Evolutionary conservation across 2,888 invertebrate genomes (phyloP), one percentile per base, ranked within the genome.

Genomic region (Noctua janthina): DNA sequence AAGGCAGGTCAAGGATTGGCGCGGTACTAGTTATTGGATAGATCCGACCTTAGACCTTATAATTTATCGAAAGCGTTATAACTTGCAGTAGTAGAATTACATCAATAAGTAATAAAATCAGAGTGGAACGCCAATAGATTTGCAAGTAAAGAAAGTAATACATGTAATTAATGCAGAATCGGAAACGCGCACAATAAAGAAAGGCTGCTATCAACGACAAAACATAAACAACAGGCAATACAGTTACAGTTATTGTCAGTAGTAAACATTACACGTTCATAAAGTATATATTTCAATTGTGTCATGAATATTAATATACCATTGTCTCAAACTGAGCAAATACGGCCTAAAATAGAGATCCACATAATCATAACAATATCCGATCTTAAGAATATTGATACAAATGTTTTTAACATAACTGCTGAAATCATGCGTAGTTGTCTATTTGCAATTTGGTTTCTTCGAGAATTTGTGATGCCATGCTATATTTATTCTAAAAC

Each of bases 261-360:
- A 69, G 64, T 74, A 82, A 83, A 79, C 46, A 84, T 76, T 79
- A 77, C 78, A 78, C 78, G 81, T 76, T 83, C 85, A 90, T 91
- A 86, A 73, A 39, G 77, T 75, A 49, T 86, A 88, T 88, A 87
- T 85, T 86, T 62, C 71, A 92, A 93, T 89, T 93, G 91, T 94
- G 92, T 95, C 94, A 94, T 90, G 91, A 91, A 91, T 95, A 95
- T 94, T 93, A 93, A 94, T 94, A 94, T 91, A 91, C 76, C 85
- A 91, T 91, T 93, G 91, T 93, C 91, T 87, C 82, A 92, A 93
- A 89, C 91, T 94, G 92, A 85, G 89, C 88, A 93, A 94, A 94
- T 91, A 93, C 88, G 90, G 83, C 78, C 79, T 51, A 62, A 82
- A 79, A 76, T 56, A 68, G 76, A 76, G 78, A 82, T 79, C 39